Conservation (phyloP, 2,797 vertebrate genomes). For the Brachyrhaphis roseni region DNA sequence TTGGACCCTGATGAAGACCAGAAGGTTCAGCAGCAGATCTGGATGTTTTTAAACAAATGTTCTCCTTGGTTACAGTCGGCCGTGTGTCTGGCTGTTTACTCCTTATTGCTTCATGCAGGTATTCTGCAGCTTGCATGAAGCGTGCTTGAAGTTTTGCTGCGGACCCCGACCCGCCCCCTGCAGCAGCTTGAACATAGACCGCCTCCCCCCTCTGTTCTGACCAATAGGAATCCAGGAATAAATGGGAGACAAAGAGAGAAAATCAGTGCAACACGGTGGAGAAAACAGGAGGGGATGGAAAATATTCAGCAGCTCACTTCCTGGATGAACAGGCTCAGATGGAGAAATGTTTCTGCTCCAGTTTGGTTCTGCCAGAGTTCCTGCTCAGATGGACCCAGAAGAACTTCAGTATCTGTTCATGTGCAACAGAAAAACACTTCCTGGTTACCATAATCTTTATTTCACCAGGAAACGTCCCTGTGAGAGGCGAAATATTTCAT, state of each 20-base stretch:
- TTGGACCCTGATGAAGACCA: not conserved
- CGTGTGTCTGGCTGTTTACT: not conserved
- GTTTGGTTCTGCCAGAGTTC: constrained; percentile 1
- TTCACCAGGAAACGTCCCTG: not conserved
- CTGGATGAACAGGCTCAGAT: constrained; percentile 89
- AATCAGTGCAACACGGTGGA: constrained; percentile 3
- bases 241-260: constrained; percentile 16
- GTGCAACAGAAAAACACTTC: not conserved
- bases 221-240: constrained; percentile 59
- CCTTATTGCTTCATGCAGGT: not conserved
- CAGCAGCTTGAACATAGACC: constrained; percentile 24
- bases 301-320: constrained; percentile 69
- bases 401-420: not conserved
- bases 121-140: not conserved
- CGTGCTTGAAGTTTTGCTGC: not conserved
- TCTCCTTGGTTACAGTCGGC: not conserved
- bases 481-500: not conserved
- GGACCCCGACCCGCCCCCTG: constrained; percentile 9
- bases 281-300: constrained; percentile 56
- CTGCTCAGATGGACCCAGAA: not conserved
- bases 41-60: not conserved
- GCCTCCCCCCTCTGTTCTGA: constrained; percentile 10
- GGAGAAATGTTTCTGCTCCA: constrained; percentile 69
- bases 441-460: not conserved
- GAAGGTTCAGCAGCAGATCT: not conserved